A percentile compares a stretch with the other conserved stretches of the same genome.
phyloP scores from a whole-genome alignment of 1,140 invertebrate species.

The Trissolcus basalis region DNA sequence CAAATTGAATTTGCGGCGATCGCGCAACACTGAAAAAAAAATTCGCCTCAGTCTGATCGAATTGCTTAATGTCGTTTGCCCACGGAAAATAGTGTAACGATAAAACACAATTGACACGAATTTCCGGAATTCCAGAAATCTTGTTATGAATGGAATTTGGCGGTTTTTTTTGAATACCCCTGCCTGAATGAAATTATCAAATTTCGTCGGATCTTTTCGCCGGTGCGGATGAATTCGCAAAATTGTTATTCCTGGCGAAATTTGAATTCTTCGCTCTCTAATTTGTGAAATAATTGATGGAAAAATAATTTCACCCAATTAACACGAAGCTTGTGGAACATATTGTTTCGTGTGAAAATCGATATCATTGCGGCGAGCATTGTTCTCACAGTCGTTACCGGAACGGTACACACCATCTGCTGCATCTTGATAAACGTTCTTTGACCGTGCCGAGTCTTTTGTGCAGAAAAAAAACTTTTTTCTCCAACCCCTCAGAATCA shows the following conservation, averaged over 20 bases:
- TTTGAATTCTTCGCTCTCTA: slow-evolving; percentile 4
- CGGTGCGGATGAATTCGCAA: too few species aligned
- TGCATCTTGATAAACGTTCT: slow-evolving; percentile 47
- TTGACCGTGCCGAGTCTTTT: slow-evolving; percentile 1
- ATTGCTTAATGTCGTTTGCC: slow-evolving; percentile 21
- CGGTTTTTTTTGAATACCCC: slow-evolving; percentile 8
- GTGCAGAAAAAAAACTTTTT: too few species aligned
- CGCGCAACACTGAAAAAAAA: slow-evolving; percentile 2
- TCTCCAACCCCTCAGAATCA: too few species aligned
- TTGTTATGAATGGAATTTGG: slow-evolving; percentile 19
- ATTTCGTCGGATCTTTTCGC: too few species aligned
- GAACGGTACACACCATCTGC: slow-evolving; percentile 45
- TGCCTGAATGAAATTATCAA: too few species aligned
- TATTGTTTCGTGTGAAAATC: slow-evolving; percentile 40
- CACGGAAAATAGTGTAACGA: slow-evolving; percentile 7
- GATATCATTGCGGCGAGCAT: slow-evolving; percentile 46
- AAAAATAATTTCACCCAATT: slow-evolving; percentile 32
- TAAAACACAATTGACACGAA: slow-evolving; percentile 2
- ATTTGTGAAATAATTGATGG: slow-evolving; percentile 3
- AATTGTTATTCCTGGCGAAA: slow-evolving; percentile 8
- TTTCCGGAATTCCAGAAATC: slow-evolving; percentile 5
- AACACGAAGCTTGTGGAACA: slow-evolving; percentile 40
- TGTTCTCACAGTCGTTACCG: slow-evolving; percentile 54
- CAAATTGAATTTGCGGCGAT: slow-evolving; percentile 14
- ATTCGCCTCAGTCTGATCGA: slow-evolving; percentile 6